Base-by-base conservation (phyloP, 1,140 invertebrate genomes). In the Planococcus citri region DNA sequence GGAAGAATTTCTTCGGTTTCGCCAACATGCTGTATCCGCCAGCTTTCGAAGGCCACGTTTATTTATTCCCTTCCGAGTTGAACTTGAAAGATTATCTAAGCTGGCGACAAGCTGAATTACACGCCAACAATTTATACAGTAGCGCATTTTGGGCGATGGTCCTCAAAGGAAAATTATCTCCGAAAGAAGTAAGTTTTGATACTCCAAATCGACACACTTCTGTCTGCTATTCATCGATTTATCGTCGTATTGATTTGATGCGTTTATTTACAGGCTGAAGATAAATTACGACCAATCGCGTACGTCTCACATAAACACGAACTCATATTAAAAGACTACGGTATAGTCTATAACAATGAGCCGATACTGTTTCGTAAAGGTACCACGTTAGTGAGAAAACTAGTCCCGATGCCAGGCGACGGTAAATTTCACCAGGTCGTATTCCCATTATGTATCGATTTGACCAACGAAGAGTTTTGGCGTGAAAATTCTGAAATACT, bases 121-220 rank as follows among this genome's bases (percentile, higher is more conserved):
- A 98, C 76, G 90, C 98, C 20, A 98, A 98, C 79, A 98, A 98
- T 82, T 83, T 98, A 41, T 97, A 98, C 75, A 98, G 98, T 77
- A 97, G 95, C 1, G 88, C 89, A 72, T 98, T 98, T 81, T 98
- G 95, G 94, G 88, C 86, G 74, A 79, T 98, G 51, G 86, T 97
- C 25, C 80, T 88, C 69, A 85, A 90, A 75, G 60, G 69, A 69
- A 68, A 69, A 27, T 33, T 72, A 22, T 41, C 41, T 22, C 69
- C 64, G 41, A 73, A 64, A 58, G 60, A 73, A 14, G 71, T 69
- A 69, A 64, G 51, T 8, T n/a, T n/a, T 9, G n/a, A 58, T 58
- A 20, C 17, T 58, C 29, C 3, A 33, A 33, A 12, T 58, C 37
- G 9, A 41, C 37, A 41, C 9, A 10, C 37, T n/a, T 58, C 6